Evolutionary conservation across 2,113 vertebrate species (phyloP).

Genomic region (Tyto alba): DNA sequence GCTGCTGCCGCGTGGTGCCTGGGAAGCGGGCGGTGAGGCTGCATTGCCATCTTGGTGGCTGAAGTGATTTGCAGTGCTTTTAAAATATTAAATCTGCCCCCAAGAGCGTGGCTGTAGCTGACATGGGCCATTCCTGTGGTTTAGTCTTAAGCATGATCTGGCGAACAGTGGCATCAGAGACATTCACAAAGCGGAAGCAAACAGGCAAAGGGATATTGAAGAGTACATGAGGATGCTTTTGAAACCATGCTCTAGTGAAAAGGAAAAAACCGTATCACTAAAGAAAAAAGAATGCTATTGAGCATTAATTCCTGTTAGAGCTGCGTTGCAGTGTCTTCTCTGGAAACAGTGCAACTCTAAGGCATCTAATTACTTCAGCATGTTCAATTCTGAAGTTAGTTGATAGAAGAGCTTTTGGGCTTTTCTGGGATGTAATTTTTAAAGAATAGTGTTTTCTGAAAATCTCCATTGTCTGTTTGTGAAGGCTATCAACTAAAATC

Average conservation of each 20-base stretch:
- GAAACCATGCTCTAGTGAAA: accelerated
- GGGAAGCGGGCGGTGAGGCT: neutral
- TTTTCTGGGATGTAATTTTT: neutral
- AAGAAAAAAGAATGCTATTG: neutral
- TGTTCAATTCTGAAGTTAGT: neutral
- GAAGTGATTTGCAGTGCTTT: neutral
- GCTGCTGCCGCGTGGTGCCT: too few relatives aligned
- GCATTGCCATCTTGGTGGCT: accelerated
- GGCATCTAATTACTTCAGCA: neutral
- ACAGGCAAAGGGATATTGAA: neutral
- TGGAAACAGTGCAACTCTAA: neutral
- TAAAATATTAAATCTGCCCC: accelerated
- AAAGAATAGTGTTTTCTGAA: neutral
- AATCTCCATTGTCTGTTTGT: neutral
- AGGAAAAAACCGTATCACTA: accelerated
- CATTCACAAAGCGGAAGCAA: neutral
- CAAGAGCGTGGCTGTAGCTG: neutral
- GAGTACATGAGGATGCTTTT: neutral
- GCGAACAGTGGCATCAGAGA: accelerated
- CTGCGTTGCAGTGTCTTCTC: neutral
- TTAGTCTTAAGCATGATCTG: too few relatives aligned
- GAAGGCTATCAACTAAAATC: neutral
- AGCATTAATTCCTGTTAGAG: neutral
- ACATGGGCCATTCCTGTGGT: accelerated
- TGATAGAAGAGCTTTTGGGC: neutral